Evolutionary conservation across 1,140 invertebrate genomes (phyloP).

Genomic region (Cydia strobilella): DNA sequence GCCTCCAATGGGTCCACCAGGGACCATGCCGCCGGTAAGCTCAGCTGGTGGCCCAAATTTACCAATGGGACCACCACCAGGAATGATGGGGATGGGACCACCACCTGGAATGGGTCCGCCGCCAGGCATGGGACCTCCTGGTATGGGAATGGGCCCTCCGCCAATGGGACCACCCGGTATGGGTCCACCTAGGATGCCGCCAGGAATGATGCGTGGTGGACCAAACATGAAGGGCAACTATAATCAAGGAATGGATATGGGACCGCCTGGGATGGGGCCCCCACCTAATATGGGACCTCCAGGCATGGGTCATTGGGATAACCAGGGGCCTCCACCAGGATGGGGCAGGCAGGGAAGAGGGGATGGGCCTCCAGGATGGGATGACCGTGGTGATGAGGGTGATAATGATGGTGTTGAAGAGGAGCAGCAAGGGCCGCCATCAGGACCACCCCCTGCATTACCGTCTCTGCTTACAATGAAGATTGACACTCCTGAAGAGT

Average conservation of each 20-base stretch:
- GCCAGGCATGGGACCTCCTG: conserved; percentile 26
- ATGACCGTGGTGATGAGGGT: conserved; percentile 59
- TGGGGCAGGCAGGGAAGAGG: conserved; percentile 55
- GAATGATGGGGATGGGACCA: conserved; percentile 29
- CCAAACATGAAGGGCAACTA: conserved; percentile 50
- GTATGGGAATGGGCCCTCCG: conserved; percentile 33
- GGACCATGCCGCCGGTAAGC: conserved; percentile 57
- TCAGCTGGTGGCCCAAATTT: conserved; percentile 45
- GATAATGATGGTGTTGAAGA: conserved; percentile 57
- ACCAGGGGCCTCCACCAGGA: conserved; percentile 50
- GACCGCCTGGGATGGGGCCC: conserved; percentile 58
- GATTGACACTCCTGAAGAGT: conserved; percentile 81
- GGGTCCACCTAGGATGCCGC: conserved; percentile 33
- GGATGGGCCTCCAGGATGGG: conserved; percentile 68
- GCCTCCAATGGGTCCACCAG: conserved; percentile 61
- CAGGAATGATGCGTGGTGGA: conserved; percentile 33
- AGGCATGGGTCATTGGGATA: conserved; percentile 41
- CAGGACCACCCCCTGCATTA: conserved; percentile 46
- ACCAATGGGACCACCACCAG: conserved; percentile 30
- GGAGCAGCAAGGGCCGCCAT: conserved; percentile 42
- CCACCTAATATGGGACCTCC: conserved; percentile 52
- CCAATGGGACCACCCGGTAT: conserved; percentile 37
- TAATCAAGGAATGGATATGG: conserved; percentile 62
- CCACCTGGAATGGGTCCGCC: conserved; percentile 35
- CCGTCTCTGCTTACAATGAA: conserved; percentile 82